Evolutionary conservation across 2,888 invertebrate genomes (phyloP).

Genomic region (Drosophila dives): DNA sequence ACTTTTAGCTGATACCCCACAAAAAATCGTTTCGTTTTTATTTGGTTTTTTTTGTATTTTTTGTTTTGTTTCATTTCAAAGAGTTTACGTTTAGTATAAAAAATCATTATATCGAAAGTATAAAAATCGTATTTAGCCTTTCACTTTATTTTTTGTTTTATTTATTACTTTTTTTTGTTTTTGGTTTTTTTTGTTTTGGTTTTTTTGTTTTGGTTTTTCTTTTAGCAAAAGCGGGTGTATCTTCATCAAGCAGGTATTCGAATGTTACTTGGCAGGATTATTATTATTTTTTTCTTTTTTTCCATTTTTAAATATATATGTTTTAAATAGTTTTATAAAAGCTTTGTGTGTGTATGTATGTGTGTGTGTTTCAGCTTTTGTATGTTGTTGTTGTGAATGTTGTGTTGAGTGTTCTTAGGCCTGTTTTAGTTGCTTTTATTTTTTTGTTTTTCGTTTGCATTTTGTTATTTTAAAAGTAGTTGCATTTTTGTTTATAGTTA

Average conservation of each 20-base stretch:
- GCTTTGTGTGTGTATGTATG: constrained; percentile 63
- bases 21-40: constrained; percentile 57
- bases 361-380: constrained; percentile 49
- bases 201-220: constrained; percentile 29
- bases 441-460: constrained; percentile 21
- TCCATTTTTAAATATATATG: constrained; percentile 52
- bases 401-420: constrained; percentile 48
- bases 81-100: constrained; percentile 76
- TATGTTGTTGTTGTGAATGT: constrained; percentile 36
- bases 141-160: constrained; percentile 34
- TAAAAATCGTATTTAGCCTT: constrained; percentile 80
- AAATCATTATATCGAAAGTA: constrained; percentile 81
- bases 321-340: constrained; percentile 79
- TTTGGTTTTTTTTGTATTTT: constrained; percentile 26
- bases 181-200: constrained; percentile 33
- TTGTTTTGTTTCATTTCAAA: constrained; percentile 55
- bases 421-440: constrained; percentile 45
- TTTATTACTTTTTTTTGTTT: constrained; percentile 35
- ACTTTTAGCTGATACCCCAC: constrained; percentile 59
- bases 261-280: constrained; percentile 83
- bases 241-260: constrained; percentile 82
- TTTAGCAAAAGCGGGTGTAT: constrained; percentile 83
- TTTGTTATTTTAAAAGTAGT: constrained; percentile 56
- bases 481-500: constrained; percentile 49
- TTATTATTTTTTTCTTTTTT: constrained; percentile 63